Percentiles rank a stretch among this genome's conserved stretches.
These are phyloP conservation scores for Climacteris rufus DNA, from an alignment of 2,113 vertebrate genomes.

Conservation along the genomic window DNA sequence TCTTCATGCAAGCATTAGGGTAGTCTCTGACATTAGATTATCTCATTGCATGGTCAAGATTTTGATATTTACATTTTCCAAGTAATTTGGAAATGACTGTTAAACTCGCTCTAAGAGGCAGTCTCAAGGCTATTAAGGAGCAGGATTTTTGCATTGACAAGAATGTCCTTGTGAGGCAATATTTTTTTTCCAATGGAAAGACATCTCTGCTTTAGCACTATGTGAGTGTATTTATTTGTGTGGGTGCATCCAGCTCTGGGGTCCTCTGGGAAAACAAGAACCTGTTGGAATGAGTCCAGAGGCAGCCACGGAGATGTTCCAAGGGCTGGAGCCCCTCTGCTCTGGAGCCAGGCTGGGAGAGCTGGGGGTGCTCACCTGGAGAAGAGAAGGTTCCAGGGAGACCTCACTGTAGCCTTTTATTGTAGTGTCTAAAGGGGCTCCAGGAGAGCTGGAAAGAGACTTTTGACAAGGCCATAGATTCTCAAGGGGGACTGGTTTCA, in stretches of 20 bases:
- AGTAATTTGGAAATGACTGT: background rate
- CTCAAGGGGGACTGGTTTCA: background rate
- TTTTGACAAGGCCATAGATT: background rate
- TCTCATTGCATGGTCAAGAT: background rate
- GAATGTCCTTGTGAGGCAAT: background rate
- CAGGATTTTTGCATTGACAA: background rate
- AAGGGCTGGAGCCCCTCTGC: background rate
- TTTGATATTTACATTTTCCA: background rate
- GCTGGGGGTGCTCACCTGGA: background rate
- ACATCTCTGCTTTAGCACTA: background rate
- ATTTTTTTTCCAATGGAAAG: background rate
- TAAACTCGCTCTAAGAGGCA: background rate
- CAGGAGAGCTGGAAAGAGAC: background rate
- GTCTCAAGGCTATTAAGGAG: background rate
- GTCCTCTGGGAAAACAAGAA: background rate
- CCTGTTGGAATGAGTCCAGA: rapidly evolving
- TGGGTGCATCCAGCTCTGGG: background rate
- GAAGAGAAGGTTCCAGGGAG: background rate
- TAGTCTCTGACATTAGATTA: background rate
- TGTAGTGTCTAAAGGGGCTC: background rate
- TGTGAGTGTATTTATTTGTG: background rate
- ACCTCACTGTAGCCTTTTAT: background rate
- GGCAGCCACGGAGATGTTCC: rapidly evolving
- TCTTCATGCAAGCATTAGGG: too few relatives aligned
- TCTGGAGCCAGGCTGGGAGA: background rate